Percentiles rank a stretch among this genome's conserved stretches.
Evolutionary conservation across 2,113 vertebrate genomes (phyloP).

Genomic region (Ameiurus melas): DNA sequence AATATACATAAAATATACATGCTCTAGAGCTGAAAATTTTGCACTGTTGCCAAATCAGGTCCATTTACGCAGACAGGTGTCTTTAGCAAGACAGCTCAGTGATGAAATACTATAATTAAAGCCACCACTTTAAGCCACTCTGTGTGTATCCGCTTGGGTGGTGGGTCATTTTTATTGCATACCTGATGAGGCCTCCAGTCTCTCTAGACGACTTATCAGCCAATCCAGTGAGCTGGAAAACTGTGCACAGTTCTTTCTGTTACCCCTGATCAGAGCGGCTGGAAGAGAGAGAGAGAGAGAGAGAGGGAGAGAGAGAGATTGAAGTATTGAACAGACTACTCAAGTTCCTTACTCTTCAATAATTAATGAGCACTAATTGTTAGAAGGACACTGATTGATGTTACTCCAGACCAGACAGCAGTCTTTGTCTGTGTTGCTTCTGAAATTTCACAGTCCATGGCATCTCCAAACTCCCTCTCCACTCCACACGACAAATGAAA

Average conservation of each 20-base stretch:
- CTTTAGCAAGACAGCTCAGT: neutral
- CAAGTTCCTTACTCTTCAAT: neutral
- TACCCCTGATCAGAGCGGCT: constrained; percentile 95
- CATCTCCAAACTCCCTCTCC: neutral
- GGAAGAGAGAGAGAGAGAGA: neutral
- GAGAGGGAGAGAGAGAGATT: neutral
- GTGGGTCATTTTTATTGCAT: constrained; percentile 42
- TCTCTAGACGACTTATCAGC: constrained; percentile 93
- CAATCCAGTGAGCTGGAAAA: constrained; percentile 95
- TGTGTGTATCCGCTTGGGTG: neutral
- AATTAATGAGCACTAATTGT: constrained; percentile 5
- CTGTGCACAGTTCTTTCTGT: constrained; percentile 97
- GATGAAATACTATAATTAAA: neutral
- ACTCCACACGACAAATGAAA: neutral
- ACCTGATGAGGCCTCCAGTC: constrained; percentile 95
- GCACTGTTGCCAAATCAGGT: neutral
- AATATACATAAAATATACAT: neutral
- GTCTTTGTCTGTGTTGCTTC: neutral
- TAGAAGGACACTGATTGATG: neutral
- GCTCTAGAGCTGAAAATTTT: neutral
- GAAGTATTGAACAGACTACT: neutral
- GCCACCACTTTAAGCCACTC: neutral
- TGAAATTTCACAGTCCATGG: neutral
- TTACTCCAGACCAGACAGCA: neutral
- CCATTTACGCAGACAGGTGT: neutral